Evolutionary conservation across 2,113 vertebrate genomes (phyloP).

Genomic region (Progne subis): DNA sequence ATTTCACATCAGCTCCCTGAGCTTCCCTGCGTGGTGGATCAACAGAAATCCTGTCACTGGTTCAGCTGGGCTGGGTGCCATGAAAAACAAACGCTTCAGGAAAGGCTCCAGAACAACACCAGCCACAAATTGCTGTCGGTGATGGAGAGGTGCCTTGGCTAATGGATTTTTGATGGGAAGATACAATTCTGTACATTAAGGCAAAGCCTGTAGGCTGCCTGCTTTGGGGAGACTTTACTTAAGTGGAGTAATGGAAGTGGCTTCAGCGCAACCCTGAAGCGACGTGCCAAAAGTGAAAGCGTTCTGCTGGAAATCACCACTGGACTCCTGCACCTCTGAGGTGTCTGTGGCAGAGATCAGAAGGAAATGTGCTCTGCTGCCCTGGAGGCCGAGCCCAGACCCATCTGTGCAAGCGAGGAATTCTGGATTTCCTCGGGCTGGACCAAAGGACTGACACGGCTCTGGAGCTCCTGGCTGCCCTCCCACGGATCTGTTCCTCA

Average conservation of each 20-base stretch:
- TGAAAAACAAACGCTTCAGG: background rate
- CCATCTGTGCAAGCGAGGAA: background rate
- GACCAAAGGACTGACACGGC: background rate
- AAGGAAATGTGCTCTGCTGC: accelerated
- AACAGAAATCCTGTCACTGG: background rate
- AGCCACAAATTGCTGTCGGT: background rate
- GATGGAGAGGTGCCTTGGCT: background rate
- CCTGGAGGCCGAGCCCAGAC: background rate
- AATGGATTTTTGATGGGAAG: background rate
- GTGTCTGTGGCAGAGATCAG: background rate
- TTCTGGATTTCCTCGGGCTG: background rate
- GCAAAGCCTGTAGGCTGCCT: background rate
- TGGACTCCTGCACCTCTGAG: background rate
- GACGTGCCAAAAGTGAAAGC: background rate
- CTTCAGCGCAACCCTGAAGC: background rate
- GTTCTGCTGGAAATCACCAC: background rate
- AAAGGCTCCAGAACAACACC: background rate
- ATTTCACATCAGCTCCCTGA: background rate
- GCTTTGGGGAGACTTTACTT: background rate
- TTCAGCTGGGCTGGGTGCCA: background rate
- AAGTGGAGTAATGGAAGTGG: background rate
- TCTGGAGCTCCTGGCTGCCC: background rate
- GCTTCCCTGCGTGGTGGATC: background rate
- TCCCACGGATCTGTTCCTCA: background rate
- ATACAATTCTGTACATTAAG: background rate